phyloP scores from a whole-genome alignment of 2,888 invertebrate genomes.

The Calliphora vomitoria region DNA sequence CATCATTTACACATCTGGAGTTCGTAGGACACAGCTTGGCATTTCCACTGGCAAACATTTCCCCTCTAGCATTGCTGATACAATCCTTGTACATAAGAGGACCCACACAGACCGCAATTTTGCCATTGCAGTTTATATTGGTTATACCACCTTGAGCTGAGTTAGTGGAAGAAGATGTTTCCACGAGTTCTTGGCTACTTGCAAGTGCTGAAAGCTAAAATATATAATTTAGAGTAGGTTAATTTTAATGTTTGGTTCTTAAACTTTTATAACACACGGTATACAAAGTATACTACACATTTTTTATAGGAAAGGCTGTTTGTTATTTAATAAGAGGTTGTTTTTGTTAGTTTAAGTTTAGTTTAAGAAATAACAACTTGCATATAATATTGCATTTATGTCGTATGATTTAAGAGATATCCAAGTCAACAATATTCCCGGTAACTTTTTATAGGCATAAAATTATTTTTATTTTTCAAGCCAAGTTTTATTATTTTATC shows the following conservation, averaged over 20 bases:
- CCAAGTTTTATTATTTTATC: slow-evolving; percentile 47
- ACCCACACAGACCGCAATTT: slow-evolving; percentile 81
- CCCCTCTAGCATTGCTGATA: slow-evolving; percentile 73
- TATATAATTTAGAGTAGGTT: not conserved
- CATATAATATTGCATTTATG: slow-evolving; percentile 78
- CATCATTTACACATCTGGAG: slow-evolving; percentile 81
- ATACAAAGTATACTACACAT: too few species aligned
- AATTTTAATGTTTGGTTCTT: too few species aligned
- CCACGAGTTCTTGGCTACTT: slow-evolving; percentile 76
- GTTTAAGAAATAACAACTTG: slow-evolving; percentile 76
- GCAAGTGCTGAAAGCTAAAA: slow-evolving; percentile 80
- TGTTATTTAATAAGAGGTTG: not conserved
- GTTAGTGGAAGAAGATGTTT: slow-evolving; percentile 54
- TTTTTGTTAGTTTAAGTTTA: not conserved
- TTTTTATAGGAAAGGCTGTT: too few species aligned
- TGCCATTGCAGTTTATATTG: slow-evolving; percentile 80
- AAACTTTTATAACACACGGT: too few species aligned
- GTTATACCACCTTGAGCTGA: slow-evolving; percentile 7
- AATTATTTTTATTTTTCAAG: not conserved
- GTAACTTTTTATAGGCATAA: slow-evolving; percentile 74
- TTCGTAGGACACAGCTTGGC: slow-evolving; percentile 77
- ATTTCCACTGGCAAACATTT: slow-evolving; percentile 75
- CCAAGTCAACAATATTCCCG: slow-evolving; percentile 79
- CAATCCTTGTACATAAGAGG: slow-evolving; percentile 80
- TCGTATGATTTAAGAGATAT: slow-evolving; percentile 77